phyloP scores from a whole-genome alignment of 2,888 invertebrate genomes.

The Eupithecia exiguata region DNA sequence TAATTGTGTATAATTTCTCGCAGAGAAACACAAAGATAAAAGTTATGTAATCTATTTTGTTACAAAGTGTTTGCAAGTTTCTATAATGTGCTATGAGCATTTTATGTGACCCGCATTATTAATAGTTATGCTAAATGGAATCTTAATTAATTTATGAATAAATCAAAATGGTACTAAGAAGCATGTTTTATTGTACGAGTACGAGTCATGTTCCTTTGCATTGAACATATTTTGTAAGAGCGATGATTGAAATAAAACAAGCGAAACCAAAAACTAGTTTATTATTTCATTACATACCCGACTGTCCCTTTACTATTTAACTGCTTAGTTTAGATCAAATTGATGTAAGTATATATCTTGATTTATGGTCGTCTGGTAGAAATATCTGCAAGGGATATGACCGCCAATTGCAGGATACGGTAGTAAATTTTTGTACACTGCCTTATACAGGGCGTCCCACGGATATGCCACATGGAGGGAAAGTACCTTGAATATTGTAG shows the following conservation, averaged over 20 bases:
- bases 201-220: slow-evolving; percentile 85
- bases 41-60: slow-evolving; percentile 83
- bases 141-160: slow-evolving; percentile 82
- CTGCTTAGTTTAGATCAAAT: not conserved
- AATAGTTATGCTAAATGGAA: slow-evolving; percentile 84
- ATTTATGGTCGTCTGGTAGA: too few relatives aligned
- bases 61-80: slow-evolving; percentile 84
- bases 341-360: too few relatives aligned
- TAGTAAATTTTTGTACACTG: too few relatives aligned
- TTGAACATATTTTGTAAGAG: slow-evolving; percentile 85
- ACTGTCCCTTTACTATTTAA: slow-evolving; percentile 15
- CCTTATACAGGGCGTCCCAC: too few relatives aligned
- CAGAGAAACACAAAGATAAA: slow-evolving; percentile 78
- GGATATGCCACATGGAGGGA: too few relatives aligned
- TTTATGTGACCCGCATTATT: slow-evolving; percentile 83
- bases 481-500: too few relatives aligned
- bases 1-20: slow-evolving; percentile 80
- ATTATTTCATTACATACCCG: slow-evolving; percentile 61
- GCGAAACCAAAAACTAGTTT: slow-evolving; percentile 78
- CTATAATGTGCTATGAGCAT: slow-evolving; percentile 84
- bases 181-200: slow-evolving; percentile 81
- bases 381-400: too few relatives aligned
- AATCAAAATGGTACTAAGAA: slow-evolving; percentile 84
- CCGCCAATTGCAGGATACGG: too few relatives aligned
- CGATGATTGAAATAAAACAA: slow-evolving; percentile 85